Evolutionary conservation across 2,888 invertebrate species (phyloP).

Genomic region (Apodemia zela): DNA sequence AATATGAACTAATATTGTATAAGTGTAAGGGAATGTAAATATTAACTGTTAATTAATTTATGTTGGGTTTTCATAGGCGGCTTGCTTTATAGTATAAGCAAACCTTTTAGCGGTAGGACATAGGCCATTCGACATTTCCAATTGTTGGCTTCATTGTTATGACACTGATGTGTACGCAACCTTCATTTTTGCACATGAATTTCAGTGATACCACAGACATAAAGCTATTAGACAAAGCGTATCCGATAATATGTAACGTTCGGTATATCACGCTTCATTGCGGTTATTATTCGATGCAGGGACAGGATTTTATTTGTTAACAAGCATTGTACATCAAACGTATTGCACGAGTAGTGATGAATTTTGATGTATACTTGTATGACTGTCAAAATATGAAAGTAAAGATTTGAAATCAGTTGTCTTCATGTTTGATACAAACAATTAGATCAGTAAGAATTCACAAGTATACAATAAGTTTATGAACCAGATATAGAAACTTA

Average conservation of each 20-base stretch:
- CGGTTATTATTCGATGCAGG: not conserved
- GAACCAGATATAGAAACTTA: not conserved
- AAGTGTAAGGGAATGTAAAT: slow-evolving; percentile 51
- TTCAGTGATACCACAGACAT: slow-evolving; percentile 8
- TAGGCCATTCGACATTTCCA: slow-evolving; percentile 23
- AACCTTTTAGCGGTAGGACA: slow-evolving; percentile 39
- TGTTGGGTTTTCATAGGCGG: slow-evolving; percentile 44
- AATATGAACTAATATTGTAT: slow-evolving; percentile 20
- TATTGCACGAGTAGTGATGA: not conserved
- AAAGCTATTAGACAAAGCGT: not conserved
- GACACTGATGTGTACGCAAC: slow-evolving; percentile 14
- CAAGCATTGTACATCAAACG: not conserved
- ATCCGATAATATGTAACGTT: not conserved
- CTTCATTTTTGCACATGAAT: slow-evolving; percentile 4
- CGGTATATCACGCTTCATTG: not conserved
- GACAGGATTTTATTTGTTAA: not conserved
- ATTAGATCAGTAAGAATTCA: not conserved
- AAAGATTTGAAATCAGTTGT: not conserved
- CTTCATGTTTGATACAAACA: not conserved
- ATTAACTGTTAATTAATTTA: slow-evolving; percentile 62
- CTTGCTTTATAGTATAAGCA: slow-evolving; percentile 36
- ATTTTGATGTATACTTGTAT: not conserved
- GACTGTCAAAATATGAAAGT: not conserved
- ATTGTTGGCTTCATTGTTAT: slow-evolving; percentile 21
- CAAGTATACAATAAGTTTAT: not conserved